A percentile compares a stretch with the other conserved stretches of the same genome.
Evolutionary conservation across 2,113 vertebrate genomes (phyloP).

Genomic region (Caranx melampygus): DNA sequence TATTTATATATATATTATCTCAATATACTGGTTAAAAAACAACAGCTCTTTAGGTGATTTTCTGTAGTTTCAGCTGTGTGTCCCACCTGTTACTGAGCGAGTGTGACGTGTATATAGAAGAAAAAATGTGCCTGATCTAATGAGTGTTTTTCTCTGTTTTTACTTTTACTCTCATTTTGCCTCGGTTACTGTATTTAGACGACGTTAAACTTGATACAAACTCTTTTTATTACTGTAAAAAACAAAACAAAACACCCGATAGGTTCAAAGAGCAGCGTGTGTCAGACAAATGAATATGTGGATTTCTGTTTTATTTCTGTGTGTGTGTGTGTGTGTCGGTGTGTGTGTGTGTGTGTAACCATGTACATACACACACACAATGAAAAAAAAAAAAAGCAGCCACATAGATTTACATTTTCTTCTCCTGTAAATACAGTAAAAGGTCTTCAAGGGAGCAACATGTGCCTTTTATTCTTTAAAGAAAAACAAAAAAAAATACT

Average conservation of each 20-base stretch:
- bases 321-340: constrained; percentile 5
- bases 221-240: constrained; percentile 54
- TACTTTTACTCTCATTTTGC: constrained; percentile 10
- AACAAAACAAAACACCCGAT: background rate
- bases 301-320: constrained; percentile 16
- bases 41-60: constrained; percentile 8
- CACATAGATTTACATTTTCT: constrained; percentile 11
- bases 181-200: constrained; percentile 48
- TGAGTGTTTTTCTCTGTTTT: constrained; percentile 17
- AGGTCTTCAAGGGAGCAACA: constrained; percentile 53
- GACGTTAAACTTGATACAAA: constrained; percentile 40
- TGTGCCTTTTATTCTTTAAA: constrained; percentile 77
- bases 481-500: constrained; percentile 44
- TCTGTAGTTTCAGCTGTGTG: background rate
- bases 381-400: constrained; percentile 22
- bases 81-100: constrained; percentile 8
- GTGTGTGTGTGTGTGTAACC: constrained; percentile 39
- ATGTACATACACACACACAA: constrained; percentile 51
- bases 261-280: background rate
- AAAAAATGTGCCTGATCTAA: constrained; percentile 68
- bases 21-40: constrained; percentile 20
- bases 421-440: constrained; percentile 59
- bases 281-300: constrained; percentile 37
- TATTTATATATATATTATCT: background rate
- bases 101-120: constrained; percentile 35